phyloP scores from a whole-genome alignment of 2,113 vertebrate species.

The Myrmecophaga tridactyla region DNA sequence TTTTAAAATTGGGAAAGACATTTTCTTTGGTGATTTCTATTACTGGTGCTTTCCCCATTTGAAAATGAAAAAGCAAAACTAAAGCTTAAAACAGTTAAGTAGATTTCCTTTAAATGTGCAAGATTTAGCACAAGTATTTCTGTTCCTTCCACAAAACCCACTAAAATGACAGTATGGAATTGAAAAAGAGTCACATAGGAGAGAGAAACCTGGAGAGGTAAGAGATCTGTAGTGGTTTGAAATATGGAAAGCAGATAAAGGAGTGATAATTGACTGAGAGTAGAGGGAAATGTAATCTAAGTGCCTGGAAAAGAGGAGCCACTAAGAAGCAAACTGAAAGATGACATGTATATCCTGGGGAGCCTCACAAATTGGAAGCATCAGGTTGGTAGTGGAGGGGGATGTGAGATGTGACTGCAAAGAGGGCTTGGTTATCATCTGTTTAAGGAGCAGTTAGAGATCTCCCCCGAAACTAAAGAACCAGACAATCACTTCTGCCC shows the following conservation, averaged over 20 bases:
- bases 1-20: background rate
- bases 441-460: background rate
- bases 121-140: background rate
- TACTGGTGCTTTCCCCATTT: background rate
- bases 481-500: background rate
- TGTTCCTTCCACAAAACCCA: background rate
- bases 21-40: background rate
- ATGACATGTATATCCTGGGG: fast-evolving
- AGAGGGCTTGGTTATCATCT: too few relatives aligned
- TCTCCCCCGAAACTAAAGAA: background rate
- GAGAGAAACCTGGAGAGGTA: background rate
- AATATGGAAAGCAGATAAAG: background rate
- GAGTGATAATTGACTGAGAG: fast-evolving
- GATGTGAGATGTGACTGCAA: background rate
- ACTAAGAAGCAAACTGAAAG: fast-evolving
- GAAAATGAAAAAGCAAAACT: background rate
- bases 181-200: background rate
- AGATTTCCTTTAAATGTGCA: background rate
- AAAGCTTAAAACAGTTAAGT: background rate
- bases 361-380: fast-evolving
- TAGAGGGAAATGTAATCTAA: background rate
- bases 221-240: background rate
- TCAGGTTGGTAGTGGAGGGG: background rate
- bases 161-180: background rate
- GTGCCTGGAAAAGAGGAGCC: background rate